A percentile compares a stretch with the other conserved stretches of the same genome.
These are phyloP conservation scores for Chaitophorus viminalis DNA, from an alignment of 2,888 invertebrate species.

Conservation along the genomic window DNA sequence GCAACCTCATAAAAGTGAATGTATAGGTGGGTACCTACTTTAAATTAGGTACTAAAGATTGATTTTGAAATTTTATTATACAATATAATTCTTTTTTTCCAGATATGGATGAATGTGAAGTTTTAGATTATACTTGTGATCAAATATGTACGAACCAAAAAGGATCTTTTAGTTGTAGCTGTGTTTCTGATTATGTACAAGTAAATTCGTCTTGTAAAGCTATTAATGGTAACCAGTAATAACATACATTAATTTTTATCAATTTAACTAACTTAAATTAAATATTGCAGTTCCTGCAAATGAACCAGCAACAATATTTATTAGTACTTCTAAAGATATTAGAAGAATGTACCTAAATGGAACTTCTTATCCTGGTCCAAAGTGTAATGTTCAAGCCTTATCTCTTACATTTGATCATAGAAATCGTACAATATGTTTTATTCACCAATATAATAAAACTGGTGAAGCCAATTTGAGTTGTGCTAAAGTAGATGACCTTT, in stretches of 20 bases:
- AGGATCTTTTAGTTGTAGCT: conserved; percentile 78
- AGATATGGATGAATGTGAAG: conserved; percentile 83
- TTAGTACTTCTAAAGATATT: conserved; percentile 76
- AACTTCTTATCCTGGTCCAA: conserved; percentile 67
- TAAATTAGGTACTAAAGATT: background rate
- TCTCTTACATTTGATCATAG: conserved; percentile 76
- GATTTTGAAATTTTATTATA: conserved; percentile 4
- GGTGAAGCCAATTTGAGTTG: conserved; percentile 73
- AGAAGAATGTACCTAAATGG: conserved; percentile 73
- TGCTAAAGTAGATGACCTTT: conserved; percentile 75
- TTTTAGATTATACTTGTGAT: conserved; percentile 77
- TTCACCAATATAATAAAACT: conserved; percentile 73
- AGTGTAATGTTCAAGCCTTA: conserved; percentile 68
- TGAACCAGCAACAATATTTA: conserved; percentile 75
- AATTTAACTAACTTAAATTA: conserved; percentile 40
- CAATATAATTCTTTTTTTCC: conserved; percentile 64
- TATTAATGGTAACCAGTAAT: conserved; percentile 73
- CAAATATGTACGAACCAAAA: conserved; percentile 78
- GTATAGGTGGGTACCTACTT: conserved; percentile 69
- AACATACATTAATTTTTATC: background rate
- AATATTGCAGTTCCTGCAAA: conserved; percentile 72
- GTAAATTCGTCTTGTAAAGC: conserved; percentile 73
- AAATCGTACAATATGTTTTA: conserved; percentile 78
- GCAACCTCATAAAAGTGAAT: conserved; percentile 73
- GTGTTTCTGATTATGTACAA: conserved; percentile 77